These are phyloP conservation scores for Argyrosomus japonicus DNA, from an alignment of 2,113 vertebrate species.

Conservation along the genomic window DNA sequence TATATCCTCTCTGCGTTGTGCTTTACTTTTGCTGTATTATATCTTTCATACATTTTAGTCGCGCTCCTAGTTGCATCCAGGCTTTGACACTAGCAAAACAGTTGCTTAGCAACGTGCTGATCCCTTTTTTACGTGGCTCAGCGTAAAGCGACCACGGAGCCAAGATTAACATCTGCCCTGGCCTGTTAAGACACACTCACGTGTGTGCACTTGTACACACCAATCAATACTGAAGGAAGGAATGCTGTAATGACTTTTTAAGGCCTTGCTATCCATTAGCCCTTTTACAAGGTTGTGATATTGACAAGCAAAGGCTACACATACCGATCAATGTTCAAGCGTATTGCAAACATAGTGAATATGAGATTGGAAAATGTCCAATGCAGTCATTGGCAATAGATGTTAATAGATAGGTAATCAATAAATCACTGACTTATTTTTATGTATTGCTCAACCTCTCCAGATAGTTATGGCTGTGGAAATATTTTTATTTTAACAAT, in stretches of 20 bases:
- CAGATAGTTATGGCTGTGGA: neutral
- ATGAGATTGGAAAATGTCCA: slow-evolving; percentile 68
- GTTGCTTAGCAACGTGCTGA: slow-evolving; percentile 61
- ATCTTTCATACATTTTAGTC: neutral
- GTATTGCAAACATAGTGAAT: slow-evolving; percentile 67
- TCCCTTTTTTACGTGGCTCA: slow-evolving; percentile 10
- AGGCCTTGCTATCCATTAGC: slow-evolving; percentile 72
- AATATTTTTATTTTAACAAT: slow-evolving; percentile 11
- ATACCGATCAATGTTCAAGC: slow-evolving; percentile 66
- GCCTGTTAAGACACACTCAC: slow-evolving; percentile 26
- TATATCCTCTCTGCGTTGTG: neutral
- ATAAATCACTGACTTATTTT: slow-evolving; percentile 58
- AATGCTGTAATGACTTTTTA: slow-evolving; percentile 80
- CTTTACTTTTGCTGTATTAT: neutral
- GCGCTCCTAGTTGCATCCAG: neutral
- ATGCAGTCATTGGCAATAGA: slow-evolving; percentile 53
- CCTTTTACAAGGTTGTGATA: slow-evolving; percentile 75
- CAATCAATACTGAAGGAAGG: slow-evolving; percentile 71
- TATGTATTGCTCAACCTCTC: slow-evolving; percentile 36
- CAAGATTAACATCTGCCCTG: slow-evolving; percentile 65
- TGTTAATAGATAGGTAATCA: slow-evolving; percentile 69
- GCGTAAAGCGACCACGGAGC: slow-evolving; percentile 49
- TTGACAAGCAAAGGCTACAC: slow-evolving; percentile 72
- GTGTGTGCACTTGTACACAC: slow-evolving; percentile 26
- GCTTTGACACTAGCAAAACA: neutral